These are phyloP conservation scores for Megalops cyprinoides DNA, from an alignment of 2,797 vertebrate genomes.

Conservation along the genomic window DNA sequence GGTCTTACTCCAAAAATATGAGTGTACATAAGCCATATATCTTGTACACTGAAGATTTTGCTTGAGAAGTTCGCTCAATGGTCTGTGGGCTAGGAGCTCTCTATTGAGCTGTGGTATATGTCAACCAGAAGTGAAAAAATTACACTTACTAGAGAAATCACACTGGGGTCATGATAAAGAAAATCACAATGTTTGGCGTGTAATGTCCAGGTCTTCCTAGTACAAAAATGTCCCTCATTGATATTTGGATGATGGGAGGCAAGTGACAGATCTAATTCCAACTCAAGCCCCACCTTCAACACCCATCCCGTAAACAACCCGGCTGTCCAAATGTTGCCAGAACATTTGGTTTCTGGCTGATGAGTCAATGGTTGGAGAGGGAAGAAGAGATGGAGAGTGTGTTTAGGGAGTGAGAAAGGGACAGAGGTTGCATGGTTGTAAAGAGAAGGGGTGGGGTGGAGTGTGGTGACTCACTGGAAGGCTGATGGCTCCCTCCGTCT, in stretches of 20 bases:
- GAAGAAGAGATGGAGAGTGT: background rate
- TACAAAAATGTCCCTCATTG: too few relatives aligned
- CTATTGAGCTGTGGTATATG: background rate
- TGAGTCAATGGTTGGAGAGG: background rate
- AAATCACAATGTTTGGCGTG: too few relatives aligned
- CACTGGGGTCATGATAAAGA: background rate
- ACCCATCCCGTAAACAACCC: background rate
- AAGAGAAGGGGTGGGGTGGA: too few relatives aligned
- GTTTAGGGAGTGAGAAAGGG: background rate
- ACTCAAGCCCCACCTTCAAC: background rate
- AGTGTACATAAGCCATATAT: too few relatives aligned
- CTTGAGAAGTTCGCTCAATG: background rate
- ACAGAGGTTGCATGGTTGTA: too few relatives aligned
- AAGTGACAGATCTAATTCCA: background rate
- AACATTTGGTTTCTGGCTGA: background rate
- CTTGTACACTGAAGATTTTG: background rate
- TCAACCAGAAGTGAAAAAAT: background rate
- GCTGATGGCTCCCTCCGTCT: background rate
- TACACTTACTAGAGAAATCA: background rate
- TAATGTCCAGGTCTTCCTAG: too few relatives aligned
- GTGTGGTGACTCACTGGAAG: constrained; percentile 9
- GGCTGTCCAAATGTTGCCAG: background rate
- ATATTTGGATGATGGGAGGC: too few relatives aligned
- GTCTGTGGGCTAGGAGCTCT: background rate
- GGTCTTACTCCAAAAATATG: too few relatives aligned